Base-by-base conservation (phyloP, 2,113 vertebrate genomes). In the Semnornis frantzii region DNA sequence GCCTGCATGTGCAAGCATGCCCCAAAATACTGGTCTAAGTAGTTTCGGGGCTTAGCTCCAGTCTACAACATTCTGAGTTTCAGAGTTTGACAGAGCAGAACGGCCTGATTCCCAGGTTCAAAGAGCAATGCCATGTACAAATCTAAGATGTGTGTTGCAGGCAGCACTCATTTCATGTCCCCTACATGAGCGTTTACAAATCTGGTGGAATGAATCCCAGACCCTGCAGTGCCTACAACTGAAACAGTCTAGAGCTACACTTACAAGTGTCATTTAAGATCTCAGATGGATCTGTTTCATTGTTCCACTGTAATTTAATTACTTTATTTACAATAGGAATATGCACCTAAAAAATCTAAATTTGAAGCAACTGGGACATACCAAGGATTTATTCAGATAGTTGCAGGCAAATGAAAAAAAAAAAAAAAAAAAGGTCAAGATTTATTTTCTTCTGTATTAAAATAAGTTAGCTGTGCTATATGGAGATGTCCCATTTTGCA, bases 71-170 rank as follows among this genome's bases (percentile, higher is more conserved):
- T 2, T 21, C 76, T 74, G 68, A 91, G 59, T 57, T 23, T 59
- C 37, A 33, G 71, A 63, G 19, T 46, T 13, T 77, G 63, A 44
- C 42, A 23, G 60, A 80, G 60, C 42, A 91, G 72, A 87, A 77
- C n/a, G 31, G 23, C 46, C 68, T 73, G 59, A 79, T 76, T n/a
- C 27, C 42, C 60, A 74, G 50, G 31, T 68, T 91, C 64, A 60
- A 64, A 52, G 57, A 21, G 20, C 64, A 44, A 63, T 71, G 23
- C 14, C 48, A 39, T 1, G 1, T 27, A 50, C 9, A 24, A 42
- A 37, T 21, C 15, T 50, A 15, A 59, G 18, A 15, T 0, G 0
- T 12, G 52, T 34, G 5, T 3, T 73, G 55, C 30, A 76, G 59
- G 25, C 65, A 24, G 27, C 14, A 15, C 12, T 73, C 30, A 10